Evolutionary conservation across 2,888 invertebrate species (phyloP).

Genomic region (Caenorhabditis sulstoni): DNA sequence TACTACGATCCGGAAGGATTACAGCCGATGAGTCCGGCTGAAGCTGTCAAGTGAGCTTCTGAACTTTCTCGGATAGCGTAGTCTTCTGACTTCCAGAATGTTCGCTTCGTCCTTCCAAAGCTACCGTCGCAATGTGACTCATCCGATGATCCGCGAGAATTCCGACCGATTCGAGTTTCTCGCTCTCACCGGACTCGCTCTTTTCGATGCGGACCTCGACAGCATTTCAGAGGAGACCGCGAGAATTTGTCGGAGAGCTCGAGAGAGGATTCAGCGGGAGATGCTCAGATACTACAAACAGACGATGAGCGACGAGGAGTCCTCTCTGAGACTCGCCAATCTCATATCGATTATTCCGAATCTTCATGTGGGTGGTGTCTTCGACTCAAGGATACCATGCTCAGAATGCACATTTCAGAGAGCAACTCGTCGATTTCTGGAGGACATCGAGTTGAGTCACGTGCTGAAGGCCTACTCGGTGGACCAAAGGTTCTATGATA

Average conservation of each 20-base stretch:
- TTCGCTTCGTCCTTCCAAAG: constrained; percentile 33
- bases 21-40: constrained; percentile 43
- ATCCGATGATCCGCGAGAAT: constrained; percentile 46
- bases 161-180: constrained; percentile 40
- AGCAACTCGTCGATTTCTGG: constrained; percentile 32
- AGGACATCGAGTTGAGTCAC: constrained; percentile 46
- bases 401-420: constrained; percentile 15
- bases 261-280: constrained; percentile 29
- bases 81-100: constrained; percentile 7
- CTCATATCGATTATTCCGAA: constrained; percentile 41
- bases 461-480: constrained; percentile 42
- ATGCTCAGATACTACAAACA: constrained; percentile 34
- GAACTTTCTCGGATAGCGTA: not conserved
- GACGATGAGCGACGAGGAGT: constrained; percentile 8
- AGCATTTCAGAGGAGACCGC: constrained; percentile 19
- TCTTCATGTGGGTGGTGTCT: constrained; percentile 33
- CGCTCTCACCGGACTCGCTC: constrained; percentile 34
- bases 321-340: constrained; percentile 32
- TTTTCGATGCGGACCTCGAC: constrained; percentile 40
- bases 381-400: no score
- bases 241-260: constrained; percentile 23
- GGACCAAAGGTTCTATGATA: constrained; percentile 40
- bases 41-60: constrained; percentile 24
- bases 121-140: constrained; percentile 40
- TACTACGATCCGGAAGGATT: constrained; percentile 40